A percentile compares a stretch with the other conserved stretches of the same genome.
phyloP scores from a whole-genome alignment of 2,797 vertebrate species.

The Setipinna tenuifilis region DNA sequence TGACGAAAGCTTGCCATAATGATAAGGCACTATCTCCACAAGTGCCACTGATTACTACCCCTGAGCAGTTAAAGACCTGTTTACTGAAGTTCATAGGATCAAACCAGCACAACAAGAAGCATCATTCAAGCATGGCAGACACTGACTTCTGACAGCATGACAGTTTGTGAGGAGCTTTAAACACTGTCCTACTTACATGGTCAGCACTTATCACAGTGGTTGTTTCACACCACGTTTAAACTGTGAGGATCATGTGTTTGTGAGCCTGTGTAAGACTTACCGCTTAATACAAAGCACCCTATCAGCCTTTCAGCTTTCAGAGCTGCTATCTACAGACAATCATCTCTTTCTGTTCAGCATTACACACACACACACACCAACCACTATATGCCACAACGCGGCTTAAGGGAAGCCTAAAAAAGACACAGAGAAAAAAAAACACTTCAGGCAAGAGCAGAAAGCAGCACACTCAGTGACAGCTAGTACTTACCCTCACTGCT shows the following conservation, averaged over 20 bases:
- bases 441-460: neutral
- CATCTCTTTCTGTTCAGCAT: neutral
- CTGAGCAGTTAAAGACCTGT: conserved; percentile 9
- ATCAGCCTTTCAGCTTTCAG: neutral
- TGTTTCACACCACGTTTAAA: neutral
- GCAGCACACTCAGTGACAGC: neutral
- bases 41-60: conserved; percentile 4
- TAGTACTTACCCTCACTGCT: neutral
- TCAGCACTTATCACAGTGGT: neutral
- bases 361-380: neutral
- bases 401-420: neutral
- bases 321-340: neutral
- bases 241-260: neutral
- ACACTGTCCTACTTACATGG: neutral
- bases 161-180: neutral
- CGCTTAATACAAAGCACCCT: too few species aligned
- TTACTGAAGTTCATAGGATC: conserved; percentile 6
- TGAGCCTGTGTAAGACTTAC: neutral
- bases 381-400: neutral
- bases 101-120: neutral
- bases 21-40: neutral
- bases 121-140: neutral
- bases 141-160: neutral
- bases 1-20: neutral
- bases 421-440: neutral